Base-by-base conservation (phyloP, 1,140 invertebrate species). In the Dendroctonus ponderosae region DNA sequence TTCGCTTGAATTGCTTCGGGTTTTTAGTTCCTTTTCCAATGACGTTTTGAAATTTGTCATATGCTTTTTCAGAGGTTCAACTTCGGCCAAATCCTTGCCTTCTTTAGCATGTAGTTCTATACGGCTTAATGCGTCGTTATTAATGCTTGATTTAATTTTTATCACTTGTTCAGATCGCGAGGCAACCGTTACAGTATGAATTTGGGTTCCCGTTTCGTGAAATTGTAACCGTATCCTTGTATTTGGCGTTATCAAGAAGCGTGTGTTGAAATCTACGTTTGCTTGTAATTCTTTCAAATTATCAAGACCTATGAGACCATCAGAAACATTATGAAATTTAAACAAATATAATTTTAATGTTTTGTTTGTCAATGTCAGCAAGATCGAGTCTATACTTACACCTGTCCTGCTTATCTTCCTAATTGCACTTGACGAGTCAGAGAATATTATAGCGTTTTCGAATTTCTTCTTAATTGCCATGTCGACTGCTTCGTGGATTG, bases 91-190 rank as follows among this genome's bases (percentile, higher is more conserved):
- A 7, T 44, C 43, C 7, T 44, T n/a, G 7, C 7, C n/a, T n/a
- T 44, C 43, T 44, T 44, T 44, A 7, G n/a, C 43, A n/a, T 44
- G 43, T 44, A 44, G 7, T n/a, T 44, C 43, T 7, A 44, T n/a
- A 7, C 43, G 7, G 43, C 43, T 44, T 53, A 80, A 58, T 4
- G 71, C 74, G 60, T 81, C 80, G 0, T 79, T 76, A 7, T 75
- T 76, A 5, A 50, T 62, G 60, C 80, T 81, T 5, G 54, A 56
- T 68, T 73, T 76, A 6, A 77, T 78, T n/a, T 69, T 70, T 72
- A n/a, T n/a, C n/a, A n/a, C n/a, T n/a, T n/a, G n/a, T n/a, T n/a
- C n/a, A n/a, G n/a, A n/a, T n/a, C n/a, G n/a, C n/a, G n/a, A n/a
- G n/a, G n/a, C n/a, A n/a, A n/a, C n/a, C n/a, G n/a, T n/a, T n/a